Evolutionary conservation across 2,113 vertebrate genomes (phyloP).

Genomic region (Alces alces): DNA sequence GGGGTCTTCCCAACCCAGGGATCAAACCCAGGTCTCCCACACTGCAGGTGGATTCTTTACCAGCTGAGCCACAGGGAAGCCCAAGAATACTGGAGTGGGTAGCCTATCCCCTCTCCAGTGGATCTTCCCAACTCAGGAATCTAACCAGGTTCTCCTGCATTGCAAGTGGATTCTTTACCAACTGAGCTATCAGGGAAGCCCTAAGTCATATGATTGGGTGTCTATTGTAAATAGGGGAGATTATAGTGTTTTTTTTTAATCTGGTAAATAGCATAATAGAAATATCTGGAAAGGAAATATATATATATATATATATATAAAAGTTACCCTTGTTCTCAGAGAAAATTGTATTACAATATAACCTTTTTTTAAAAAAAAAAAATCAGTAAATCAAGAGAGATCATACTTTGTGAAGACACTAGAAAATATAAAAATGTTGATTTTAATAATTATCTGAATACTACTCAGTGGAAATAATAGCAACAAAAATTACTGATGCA

Average conservation of each 20-base stretch:
- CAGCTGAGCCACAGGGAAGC: background rate
- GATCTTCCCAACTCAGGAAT: background rate
- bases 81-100: background rate
- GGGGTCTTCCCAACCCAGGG: background rate
- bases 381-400: background rate
- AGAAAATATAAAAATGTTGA: background rate
- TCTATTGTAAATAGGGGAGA: background rate
- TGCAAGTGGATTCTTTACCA: background rate
- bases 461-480: background rate
- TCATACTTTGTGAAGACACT: background rate
- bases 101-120: rapidly evolving
- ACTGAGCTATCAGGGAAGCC: background rate
- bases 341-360: background rate
- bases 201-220: background rate
- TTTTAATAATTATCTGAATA: background rate
- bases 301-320: background rate
- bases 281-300: background rate
- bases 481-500: background rate
- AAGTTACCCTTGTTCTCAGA: background rate
- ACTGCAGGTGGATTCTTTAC: background rate
- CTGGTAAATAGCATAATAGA: background rate
- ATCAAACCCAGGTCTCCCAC: background rate
- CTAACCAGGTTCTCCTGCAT: background rate
- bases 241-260: background rate
- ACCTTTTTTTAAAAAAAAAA: background rate